Percentiles rank a stretch among this genome's conserved stretches.
These are phyloP conservation scores for Lithodes maja DNA, from an alignment of 2,888 invertebrate species.

Conservation along the genomic window DNA sequence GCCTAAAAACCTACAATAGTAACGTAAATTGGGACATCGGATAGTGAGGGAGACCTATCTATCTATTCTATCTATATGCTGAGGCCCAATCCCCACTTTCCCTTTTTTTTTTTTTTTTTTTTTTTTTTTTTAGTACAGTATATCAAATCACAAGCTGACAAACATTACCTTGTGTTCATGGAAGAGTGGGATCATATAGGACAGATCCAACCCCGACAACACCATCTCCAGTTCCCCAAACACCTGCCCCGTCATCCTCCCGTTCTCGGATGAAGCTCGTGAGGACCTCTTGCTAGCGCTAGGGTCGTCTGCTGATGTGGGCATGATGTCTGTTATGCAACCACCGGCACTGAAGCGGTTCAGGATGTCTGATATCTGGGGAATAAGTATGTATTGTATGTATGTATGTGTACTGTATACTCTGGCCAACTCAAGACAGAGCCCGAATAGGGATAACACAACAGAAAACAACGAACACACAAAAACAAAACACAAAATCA, in stretches of 20 bases:
- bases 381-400: neutral
- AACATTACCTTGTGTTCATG: constrained; percentile 72
- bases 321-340: neutral
- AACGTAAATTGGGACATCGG: too few relatives aligned
- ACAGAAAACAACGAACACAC: too few relatives aligned
- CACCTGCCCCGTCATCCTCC: constrained; percentile 3
- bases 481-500: too few relatives aligned
- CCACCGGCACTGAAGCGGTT: constrained; percentile 43
- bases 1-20: too few relatives aligned
- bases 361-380: constrained; percentile 62
- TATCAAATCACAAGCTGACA: neutral
- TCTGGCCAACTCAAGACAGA: too few relatives aligned
- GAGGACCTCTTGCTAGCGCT: neutral
- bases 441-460: too few relatives aligned
- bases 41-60: too few relatives aligned
- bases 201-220: constrained; percentile 74
- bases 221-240: constrained; percentile 75
- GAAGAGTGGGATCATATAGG: constrained; percentile 73
- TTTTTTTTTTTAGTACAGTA: too few relatives aligned
- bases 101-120: too few relatives aligned
- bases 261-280: constrained; percentile 12
- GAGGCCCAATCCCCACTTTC: too few relatives aligned
- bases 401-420: neutral
- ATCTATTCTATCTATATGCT: too few relatives aligned
- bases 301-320: neutral